Evolutionary conservation across 2,888 invertebrate species (phyloP).

Genomic region (Glaucopsyche alexis): DNA sequence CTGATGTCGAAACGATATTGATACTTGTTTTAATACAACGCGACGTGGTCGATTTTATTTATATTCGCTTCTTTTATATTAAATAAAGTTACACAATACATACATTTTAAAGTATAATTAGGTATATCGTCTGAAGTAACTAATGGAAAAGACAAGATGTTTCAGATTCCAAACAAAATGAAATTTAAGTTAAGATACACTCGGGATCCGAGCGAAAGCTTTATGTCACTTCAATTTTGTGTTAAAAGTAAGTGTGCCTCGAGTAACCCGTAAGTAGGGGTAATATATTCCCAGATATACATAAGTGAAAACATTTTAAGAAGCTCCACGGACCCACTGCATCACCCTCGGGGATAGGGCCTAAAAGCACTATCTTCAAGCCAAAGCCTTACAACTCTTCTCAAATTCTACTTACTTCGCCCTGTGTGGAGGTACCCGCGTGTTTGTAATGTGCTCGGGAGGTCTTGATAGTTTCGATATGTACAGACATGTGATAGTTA

Average conservation of each 20-base stretch:
- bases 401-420: constrained; percentile 80
- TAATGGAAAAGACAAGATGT: constrained; percentile 47
- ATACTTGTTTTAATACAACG: too few species aligned
- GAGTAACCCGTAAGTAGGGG: constrained; percentile 72
- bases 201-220: constrained; percentile 71
- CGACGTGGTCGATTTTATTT: too few species aligned
- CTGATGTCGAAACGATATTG: too few species aligned
- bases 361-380: constrained; percentile 80
- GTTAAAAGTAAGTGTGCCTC: constrained; percentile 76
- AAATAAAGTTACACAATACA: neutral
- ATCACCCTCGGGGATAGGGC: constrained; percentile 79
- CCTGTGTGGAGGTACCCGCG: constrained; percentile 69
- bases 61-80: too few species aligned
- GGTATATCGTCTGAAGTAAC: neutral
- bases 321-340: constrained; percentile 77
- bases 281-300: constrained; percentile 80
- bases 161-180: constrained; percentile 69
- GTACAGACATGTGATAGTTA: neutral
- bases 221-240: constrained; percentile 78
- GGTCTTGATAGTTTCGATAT: constrained; percentile 52
- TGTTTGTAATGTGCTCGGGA: constrained; percentile 46
- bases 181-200: constrained; percentile 74
- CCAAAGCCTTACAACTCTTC: constrained; percentile 80
- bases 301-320: constrained; percentile 80
- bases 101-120: neutral